A percentile compares a stretch with the other conserved stretches of the same genome.
These are phyloP conservation scores for Scotopteryx bipunctaria DNA, from an alignment of 2,888 invertebrate genomes.

Conservation along the genomic window DNA sequence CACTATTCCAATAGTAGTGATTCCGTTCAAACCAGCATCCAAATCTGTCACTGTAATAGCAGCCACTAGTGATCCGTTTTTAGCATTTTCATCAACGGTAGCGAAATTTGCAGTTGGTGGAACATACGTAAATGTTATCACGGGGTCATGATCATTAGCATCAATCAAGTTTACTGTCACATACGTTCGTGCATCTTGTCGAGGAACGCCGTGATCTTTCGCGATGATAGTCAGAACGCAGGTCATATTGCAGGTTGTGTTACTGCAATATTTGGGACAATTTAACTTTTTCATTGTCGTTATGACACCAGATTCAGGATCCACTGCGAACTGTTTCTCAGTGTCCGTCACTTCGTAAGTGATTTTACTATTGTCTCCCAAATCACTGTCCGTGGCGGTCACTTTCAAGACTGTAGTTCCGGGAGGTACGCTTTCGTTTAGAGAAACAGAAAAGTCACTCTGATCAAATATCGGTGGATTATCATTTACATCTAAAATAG, in stretches of 20 bases:
- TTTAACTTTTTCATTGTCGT: conserved; percentile 90
- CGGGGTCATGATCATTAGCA: conserved; percentile 97
- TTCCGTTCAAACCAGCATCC: conserved; percentile 96
- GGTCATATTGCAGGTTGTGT: conserved; percentile 92
- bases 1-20: conserved; percentile 92
- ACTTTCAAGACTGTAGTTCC: conserved; percentile 95
- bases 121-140: conserved; percentile 94
- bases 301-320: conserved; percentile 95
- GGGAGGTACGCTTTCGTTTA: conserved; percentile 96
- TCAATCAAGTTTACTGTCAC: conserved; percentile 96
- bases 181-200: conserved; percentile 95
- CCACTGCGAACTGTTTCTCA: conserved; percentile 94
- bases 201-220: conserved; percentile 94
- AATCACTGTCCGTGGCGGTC: conserved; percentile 96
- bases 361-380: conserved; percentile 95
- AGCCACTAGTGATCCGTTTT: conserved; percentile 94
- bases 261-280: conserved; percentile 91
- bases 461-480: conserved; percentile 97
- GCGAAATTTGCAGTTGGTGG: conserved; percentile 92
- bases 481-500: conserved; percentile 96
- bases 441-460: conserved; percentile 95
- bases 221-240: conserved; percentile 98
- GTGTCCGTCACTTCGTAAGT: conserved; percentile 94
- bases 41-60: conserved; percentile 96
- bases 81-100: conserved; percentile 97